Conservation (phyloP, 2,113 vertebrate species). For the Muntiacus reevesi region DNA sequence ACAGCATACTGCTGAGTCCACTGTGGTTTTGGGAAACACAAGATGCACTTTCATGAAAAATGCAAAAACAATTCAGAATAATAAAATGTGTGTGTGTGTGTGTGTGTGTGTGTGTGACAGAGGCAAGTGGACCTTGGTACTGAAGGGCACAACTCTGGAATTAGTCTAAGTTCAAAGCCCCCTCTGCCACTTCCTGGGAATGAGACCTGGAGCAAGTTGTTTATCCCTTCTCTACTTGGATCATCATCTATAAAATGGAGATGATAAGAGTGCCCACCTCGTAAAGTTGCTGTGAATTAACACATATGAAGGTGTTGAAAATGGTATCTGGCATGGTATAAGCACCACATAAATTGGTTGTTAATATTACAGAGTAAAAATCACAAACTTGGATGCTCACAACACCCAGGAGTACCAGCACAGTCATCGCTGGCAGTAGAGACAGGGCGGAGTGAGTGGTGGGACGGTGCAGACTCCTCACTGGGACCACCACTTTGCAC, state of each 20-base stretch:
- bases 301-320: neutral
- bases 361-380: neutral
- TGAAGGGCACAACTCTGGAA: neutral
- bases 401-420: neutral
- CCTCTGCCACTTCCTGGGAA: neutral
- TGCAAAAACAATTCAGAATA: neutral
- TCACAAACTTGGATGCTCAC: neutral
- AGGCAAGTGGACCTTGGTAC: neutral
- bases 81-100: accelerated
- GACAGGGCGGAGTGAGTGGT: neutral
- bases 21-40: neutral
- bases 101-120: neutral
- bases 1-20: neutral
- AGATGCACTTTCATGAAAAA: neutral
- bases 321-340: neutral
- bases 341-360: too few relatives aligned
- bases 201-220: neutral
- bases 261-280: neutral
- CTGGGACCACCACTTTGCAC: accelerated
- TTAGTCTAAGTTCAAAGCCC: neutral
- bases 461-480: accelerated
- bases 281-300: neutral
- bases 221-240: neutral
- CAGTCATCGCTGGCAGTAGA: neutral
- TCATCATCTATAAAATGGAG: neutral